phyloP scores from a whole-genome alignment of 35 echinoderm and acorn worm species.

The Amphiura filiformis region DNA sequence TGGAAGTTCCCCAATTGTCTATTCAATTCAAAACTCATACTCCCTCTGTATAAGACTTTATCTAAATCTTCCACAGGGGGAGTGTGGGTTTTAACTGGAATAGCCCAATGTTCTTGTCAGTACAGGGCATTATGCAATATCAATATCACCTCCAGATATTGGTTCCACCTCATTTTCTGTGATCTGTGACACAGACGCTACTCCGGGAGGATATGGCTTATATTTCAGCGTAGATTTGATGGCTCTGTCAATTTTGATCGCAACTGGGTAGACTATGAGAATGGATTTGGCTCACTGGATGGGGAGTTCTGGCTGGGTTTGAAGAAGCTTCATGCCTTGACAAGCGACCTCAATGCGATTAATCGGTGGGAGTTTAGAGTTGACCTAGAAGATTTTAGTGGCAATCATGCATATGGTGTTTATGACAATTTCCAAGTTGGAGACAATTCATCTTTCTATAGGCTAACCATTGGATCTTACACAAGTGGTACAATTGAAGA shows the following conservation, averaged over 20 bases:
- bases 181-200: not conserved
- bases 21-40: no score
- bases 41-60: no score
- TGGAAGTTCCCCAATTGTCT: no score
- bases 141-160: not conserved
- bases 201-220: not conserved
- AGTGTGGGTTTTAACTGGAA: no score
- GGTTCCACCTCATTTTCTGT: not conserved
- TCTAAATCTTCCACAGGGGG: no score
- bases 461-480: not conserved
- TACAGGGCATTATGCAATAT: no score
- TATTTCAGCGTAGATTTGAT: not conserved
- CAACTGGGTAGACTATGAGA: not conserved
- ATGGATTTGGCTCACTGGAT: constrained; percentile 13
- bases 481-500: not conserved
- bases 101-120: no score
- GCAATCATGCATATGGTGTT: not conserved
- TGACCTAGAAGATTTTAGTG: not conserved
- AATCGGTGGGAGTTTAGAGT: not conserved
- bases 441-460: not conserved
- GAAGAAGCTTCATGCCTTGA: not conserved
- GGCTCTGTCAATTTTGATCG: constrained; percentile 4
- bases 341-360: no score
- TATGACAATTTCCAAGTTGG: not conserved
- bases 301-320: constrained; percentile 26